phyloP scores from a whole-genome alignment of 2,113 vertebrate genomes.

The Reinhardtius hippoglossoides region DNA sequence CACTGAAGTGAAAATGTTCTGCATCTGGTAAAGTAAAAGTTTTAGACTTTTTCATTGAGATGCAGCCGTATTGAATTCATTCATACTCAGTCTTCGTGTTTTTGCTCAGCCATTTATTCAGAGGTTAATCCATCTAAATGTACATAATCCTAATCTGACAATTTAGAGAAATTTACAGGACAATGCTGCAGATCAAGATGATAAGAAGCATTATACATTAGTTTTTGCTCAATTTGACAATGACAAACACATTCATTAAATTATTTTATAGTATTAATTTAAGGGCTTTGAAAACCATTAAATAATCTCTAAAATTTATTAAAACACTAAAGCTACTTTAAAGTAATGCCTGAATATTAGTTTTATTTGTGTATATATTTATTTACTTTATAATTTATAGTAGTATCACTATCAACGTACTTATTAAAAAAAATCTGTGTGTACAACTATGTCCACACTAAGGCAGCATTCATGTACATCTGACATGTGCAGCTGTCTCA shows the following conservation, averaged over 20 bases:
- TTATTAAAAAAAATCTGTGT: not conserved
- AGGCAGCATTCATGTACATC: no score
- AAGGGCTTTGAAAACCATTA: not conserved
- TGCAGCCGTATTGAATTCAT: no score
- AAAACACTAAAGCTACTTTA: not conserved
- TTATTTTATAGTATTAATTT: not conserved
- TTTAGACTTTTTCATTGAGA: no score
- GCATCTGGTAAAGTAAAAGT: not conserved
- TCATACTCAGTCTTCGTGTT: not conserved
- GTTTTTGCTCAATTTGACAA: no score
- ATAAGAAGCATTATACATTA: no score
- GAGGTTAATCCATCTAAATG: not conserved
- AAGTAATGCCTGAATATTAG: not conserved
- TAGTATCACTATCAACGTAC: not conserved
- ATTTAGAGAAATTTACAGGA: not conserved
- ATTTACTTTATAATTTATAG: not conserved
- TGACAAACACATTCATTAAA: not conserved
- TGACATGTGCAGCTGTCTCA: no score
- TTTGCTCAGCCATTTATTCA: not conserved
- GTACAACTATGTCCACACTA: not conserved
- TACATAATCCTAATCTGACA: not conserved
- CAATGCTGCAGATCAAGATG: no score
- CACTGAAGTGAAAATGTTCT: not conserved
- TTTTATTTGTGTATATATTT: not conserved
- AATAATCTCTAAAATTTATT: not conserved